Conservation (phyloP, 2,888 invertebrate species). For the Protophormia terraenovae region DNA sequence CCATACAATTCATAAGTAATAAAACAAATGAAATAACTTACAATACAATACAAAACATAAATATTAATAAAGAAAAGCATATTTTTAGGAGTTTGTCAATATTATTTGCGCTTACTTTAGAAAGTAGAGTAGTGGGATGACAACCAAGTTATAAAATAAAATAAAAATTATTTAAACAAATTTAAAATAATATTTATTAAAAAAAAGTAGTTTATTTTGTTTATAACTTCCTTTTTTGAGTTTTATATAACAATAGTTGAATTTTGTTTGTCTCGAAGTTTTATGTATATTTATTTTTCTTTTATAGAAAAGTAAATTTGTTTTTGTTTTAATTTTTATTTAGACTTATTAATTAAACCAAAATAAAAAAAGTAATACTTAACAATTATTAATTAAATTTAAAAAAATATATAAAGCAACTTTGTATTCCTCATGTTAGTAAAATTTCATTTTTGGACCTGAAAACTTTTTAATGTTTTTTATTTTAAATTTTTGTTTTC, state of each 20-base stretch:
- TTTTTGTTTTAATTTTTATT: conserved; percentile 73
- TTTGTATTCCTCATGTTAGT: conserved; percentile 79
- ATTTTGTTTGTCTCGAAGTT: conserved; percentile 75
- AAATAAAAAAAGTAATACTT: neutral
- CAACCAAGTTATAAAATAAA: no score
- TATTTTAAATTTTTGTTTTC: conserved; percentile 37
- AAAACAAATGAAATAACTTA: conserved; percentile 23
- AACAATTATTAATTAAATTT: conserved; percentile 32
- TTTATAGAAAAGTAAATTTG: conserved; percentile 71
- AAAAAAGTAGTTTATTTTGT: neutral
- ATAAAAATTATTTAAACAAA: neutral
- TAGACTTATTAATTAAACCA: neutral
- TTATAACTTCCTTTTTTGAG: conserved; percentile 3
- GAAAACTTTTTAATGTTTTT: conserved; percentile 67
- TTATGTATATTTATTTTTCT: conserved; percentile 75
- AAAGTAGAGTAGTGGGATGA: conserved; percentile 27
- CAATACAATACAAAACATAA: conserved; percentile 22
- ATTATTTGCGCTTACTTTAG: conserved; percentile 63
- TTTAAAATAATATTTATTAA: neutral
- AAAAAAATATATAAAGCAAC: conserved; percentile 73
- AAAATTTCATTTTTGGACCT: conserved; percentile 80
- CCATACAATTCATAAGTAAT: neutral
- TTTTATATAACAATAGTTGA: conserved; percentile 74
- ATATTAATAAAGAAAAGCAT: no score
- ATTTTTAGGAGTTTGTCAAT: conserved; percentile 58